Percentiles rank a stretch among this genome's conserved stretches.
phyloP scores from a whole-genome alignment of 2,797 vertebrate genomes.

The Microcaecilia unicolor region DNA sequence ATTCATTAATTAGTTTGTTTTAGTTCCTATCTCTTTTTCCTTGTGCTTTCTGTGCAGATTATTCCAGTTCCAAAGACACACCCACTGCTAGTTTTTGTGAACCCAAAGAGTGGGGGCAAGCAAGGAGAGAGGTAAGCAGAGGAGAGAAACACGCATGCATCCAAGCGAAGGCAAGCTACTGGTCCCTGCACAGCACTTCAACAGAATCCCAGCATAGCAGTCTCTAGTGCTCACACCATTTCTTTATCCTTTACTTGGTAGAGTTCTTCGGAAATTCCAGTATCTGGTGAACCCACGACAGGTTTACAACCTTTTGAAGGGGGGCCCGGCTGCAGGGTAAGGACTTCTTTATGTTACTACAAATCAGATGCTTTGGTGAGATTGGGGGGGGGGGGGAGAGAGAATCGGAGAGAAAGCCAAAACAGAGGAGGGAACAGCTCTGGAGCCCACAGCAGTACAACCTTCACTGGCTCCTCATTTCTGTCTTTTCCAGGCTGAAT shows the following conservation, averaged over 20 bases:
- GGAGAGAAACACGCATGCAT: no score
- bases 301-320: constrained; percentile 76
- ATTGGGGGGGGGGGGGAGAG: background rate
- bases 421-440: background rate
- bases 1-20: background rate
- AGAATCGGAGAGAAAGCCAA: background rate
- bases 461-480: background rate
- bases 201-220: no score
- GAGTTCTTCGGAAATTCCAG: constrained; percentile 84
- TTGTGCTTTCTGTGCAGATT: constrained; percentile 49
- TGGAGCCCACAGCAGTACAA: background rate
- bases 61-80: constrained; percentile 63
- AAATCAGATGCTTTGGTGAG: background rate
- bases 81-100: constrained; percentile 86
- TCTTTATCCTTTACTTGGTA: constrained; percentile 21
- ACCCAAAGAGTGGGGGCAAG: constrained; percentile 90
- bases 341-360: background rate
- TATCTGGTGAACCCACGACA: constrained; percentile 85
- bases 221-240: no score
- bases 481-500: constrained; percentile 57
- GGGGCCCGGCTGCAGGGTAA: constrained; percentile 78
- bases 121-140: constrained; percentile 85
- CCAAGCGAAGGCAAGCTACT: no score
- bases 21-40: background rate
- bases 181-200: no score